These are phyloP conservation scores for Muschampia plurimacula DNA, from an alignment of 2,888 invertebrate species.

Conservation along the genomic window DNA sequence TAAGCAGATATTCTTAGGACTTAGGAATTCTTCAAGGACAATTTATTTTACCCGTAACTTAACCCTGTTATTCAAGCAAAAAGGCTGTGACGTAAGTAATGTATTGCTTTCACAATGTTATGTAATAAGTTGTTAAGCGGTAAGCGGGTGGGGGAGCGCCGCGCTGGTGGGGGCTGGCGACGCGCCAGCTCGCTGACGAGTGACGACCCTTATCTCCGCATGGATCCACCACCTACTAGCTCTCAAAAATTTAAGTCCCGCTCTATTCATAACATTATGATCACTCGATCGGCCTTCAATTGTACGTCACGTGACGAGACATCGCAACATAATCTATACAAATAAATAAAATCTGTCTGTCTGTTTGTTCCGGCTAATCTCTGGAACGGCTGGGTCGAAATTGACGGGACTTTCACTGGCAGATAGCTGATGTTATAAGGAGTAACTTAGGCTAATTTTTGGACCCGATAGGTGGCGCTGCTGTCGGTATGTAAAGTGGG, in stretches of 20 bases:
- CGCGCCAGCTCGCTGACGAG: conserved; percentile 65
- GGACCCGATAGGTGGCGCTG: too few relatives aligned
- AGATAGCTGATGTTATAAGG: too few relatives aligned
- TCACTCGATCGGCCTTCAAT: conserved; percentile 16
- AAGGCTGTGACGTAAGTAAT: conserved; percentile 44
- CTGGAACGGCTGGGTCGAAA: too few relatives aligned
- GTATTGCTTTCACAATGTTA: conserved; percentile 49
- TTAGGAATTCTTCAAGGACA: not conserved
- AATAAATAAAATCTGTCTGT: too few relatives aligned
- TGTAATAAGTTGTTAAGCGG: conserved; percentile 60
- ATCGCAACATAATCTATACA: too few relatives aligned
- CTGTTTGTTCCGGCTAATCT: too few relatives aligned
- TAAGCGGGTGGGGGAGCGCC: conserved; percentile 48
- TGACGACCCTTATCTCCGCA: conserved; percentile 63
- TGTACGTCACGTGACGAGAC: conserved; percentile 10
- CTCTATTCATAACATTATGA: conserved; percentile 45
- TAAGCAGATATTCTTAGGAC: too few relatives aligned
- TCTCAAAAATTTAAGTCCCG: conserved; percentile 56
- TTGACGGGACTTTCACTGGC: too few relatives aligned
- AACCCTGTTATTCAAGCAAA: not conserved
- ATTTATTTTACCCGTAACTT: not conserved
- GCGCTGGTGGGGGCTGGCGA: conserved; percentile 59
- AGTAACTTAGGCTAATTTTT: too few relatives aligned
- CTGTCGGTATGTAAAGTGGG: too few relatives aligned
- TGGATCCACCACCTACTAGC: conserved; percentile 53